These are phyloP conservation scores for Oreochromis niloticus DNA, from an alignment of 2,113 vertebrate species.

Conservation along the genomic window DNA sequence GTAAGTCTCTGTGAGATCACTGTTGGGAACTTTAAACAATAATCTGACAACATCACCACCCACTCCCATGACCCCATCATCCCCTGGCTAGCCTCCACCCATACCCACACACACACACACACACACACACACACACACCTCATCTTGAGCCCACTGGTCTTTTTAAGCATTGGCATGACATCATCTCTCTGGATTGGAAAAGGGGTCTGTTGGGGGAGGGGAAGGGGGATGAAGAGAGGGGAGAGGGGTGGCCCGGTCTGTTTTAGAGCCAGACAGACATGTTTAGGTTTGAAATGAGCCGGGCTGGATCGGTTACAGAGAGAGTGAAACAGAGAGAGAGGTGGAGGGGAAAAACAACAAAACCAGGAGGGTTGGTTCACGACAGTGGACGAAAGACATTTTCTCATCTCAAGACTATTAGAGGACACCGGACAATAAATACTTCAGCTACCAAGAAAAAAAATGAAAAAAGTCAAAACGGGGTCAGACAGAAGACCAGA, in stretches of 20 bases:
- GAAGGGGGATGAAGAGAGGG: not conserved
- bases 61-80: constrained; percentile 37
- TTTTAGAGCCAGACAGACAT: constrained; percentile 64
- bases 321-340: not conserved
- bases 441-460: not conserved
- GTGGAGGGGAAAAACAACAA: not conserved
- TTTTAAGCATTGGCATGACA: constrained; percentile 70
- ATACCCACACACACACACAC: too few species aligned
- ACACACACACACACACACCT: not conserved
- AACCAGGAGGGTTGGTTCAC: not conserved
- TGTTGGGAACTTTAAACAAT: constrained; percentile 46
- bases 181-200: constrained; percentile 72
- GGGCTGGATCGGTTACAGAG: constrained; percentile 61
- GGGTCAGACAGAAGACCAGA: not conserved
- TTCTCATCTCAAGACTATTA: not conserved
- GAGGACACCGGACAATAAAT: not conserved
- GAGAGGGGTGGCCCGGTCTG: constrained; percentile 35
- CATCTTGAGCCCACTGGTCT: constrained; percentile 24
- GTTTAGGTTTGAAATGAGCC: constrained; percentile 67
- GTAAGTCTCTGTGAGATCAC: constrained; percentile 38
- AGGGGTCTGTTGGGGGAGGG: constrained; percentile 56
- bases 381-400: not conserved
- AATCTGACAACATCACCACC: constrained; percentile 48
- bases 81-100: constrained; percentile 23
- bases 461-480: not conserved